Conservation (phyloP, 2,113 vertebrate species). For the Lasiurus cinereus region DNA sequence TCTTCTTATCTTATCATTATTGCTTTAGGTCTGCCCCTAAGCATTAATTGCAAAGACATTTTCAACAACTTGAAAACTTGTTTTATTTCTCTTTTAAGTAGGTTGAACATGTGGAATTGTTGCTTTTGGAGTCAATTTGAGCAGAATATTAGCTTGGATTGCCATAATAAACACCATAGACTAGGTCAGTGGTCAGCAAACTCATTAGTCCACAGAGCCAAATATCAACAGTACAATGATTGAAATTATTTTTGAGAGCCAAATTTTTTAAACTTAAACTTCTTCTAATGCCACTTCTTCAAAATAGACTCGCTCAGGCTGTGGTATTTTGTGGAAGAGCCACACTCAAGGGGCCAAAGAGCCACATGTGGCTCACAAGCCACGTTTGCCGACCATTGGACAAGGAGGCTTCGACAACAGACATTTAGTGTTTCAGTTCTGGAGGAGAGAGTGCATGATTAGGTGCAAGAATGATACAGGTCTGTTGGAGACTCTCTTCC, state of each 20-base stretch:
- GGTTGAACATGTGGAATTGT: not conserved
- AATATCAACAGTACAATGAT: too few species aligned
- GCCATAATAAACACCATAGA: not conserved
- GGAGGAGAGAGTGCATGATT: not conserved
- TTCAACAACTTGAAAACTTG: not conserved
- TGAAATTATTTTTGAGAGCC: too few species aligned
- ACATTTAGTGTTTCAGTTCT: slow-evolving; percentile 10
- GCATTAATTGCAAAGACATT: not conserved
- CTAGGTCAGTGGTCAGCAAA: not conserved
- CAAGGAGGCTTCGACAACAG: not conserved
- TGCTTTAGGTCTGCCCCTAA: not conserved
- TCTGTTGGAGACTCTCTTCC: not conserved
- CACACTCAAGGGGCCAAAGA: too few species aligned
- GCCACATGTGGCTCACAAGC: too few species aligned
- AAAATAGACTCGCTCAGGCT: too few species aligned
- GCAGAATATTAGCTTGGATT: not conserved
- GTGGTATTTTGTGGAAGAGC: too few species aligned
- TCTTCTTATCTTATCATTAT: not conserved
- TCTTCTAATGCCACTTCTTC: too few species aligned
- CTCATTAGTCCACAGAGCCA: too few species aligned
- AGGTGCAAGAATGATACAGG: not conserved
- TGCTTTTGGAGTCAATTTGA: not conserved
- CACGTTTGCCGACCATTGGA: not conserved
- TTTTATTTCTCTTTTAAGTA: slow-evolving; percentile 36
- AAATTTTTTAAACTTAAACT: too few species aligned